Evolutionary conservation across 2,888 invertebrate species (phyloP), one percentile per base, ranked within the genome.

Genomic region (Aporophyla lueneburgensis): DNA sequence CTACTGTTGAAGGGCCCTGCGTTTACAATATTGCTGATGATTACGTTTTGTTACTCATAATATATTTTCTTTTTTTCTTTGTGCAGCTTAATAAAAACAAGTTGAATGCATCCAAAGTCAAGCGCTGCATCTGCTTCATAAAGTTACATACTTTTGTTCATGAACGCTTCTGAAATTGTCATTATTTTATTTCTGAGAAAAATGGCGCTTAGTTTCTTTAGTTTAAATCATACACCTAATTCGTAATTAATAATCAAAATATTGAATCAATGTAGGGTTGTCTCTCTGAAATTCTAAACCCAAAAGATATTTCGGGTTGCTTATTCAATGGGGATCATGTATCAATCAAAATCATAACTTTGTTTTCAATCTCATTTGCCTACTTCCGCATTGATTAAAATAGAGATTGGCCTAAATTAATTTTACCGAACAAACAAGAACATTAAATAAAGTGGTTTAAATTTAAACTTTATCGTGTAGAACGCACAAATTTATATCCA

Each of bases 321-420:
- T 67, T 68, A 66, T 58, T 74, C 63, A 58, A 56, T 66, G 49
- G 43, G 53, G 65, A 71, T 74, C 61, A 71, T 70, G 79, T 79
- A 83, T 79, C 74, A 79, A 82, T 83, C 75, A 82, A 82, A 78
- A 58, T 82, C 68, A 71, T 70, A 83, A 83, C 83, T 82, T 82
- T 83, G 71, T 83, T 69, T 78, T 71, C 81, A 76, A 69, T 69
- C 65, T 62, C 54, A 83, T 78, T 83, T 66, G 58, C 79, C 71
- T 79, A 83, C 66, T 83, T 78, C 71, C 63, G 59, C 10, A 74
- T 56, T 74, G 71, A 71, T 71, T 74, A 68, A 66, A 82, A 74
- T 71, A 72, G 43, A 81, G 40, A 77, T 71, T 70, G 53, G 61
- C 19, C 27, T 10, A 59, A 74, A 63, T 81, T 65, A 79, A 79